Evolutionary conservation across 2,888 invertebrate species (phyloP).

Genomic region (Yponomeuta malinellus): DNA sequence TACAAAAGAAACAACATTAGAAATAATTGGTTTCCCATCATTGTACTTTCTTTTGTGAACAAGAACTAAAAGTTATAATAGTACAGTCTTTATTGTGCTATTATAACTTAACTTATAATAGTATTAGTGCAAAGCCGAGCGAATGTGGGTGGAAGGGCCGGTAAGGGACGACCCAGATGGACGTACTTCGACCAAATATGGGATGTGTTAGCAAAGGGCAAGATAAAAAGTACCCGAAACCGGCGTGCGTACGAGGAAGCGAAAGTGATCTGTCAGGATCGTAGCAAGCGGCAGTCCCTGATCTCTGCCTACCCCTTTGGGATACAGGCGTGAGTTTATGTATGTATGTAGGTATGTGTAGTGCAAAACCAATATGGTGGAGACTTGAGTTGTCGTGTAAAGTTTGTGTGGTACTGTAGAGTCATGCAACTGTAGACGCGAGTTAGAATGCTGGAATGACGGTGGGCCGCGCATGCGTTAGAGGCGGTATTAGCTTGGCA

Average conservation of each 20-base stretch:
- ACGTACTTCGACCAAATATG: too few relatives aligned
- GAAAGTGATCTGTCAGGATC: too few relatives aligned
- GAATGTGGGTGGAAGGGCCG: too few relatives aligned
- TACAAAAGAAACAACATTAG: background rate
- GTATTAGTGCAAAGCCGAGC: background rate
- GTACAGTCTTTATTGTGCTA: background rate
- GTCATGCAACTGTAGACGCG: background rate
- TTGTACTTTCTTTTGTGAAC: background rate
- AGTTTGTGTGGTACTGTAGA: background rate
- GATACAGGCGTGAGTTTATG: too few relatives aligned
- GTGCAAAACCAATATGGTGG: background rate
- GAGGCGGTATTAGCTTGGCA: slow-evolving; percentile 42
- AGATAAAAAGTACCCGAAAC: too few relatives aligned
- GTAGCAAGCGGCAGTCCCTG: too few relatives aligned
- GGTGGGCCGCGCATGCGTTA: slow-evolving; percentile 22
- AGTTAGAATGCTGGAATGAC: slow-evolving; percentile 1
- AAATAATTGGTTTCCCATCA: background rate
- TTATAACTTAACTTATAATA: too few relatives aligned
- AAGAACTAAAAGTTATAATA: background rate
- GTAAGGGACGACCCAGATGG: too few relatives aligned
- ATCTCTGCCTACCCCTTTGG: too few relatives aligned
- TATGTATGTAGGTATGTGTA: too few relatives aligned
- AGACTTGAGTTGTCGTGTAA: background rate
- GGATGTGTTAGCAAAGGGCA: too few relatives aligned
- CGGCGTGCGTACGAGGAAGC: too few relatives aligned